Evolutionary conservation across 1,140 invertebrate species (phyloP), one percentile per base, ranked within the genome.

Genomic region (Aphelenchoides avenae): DNA sequence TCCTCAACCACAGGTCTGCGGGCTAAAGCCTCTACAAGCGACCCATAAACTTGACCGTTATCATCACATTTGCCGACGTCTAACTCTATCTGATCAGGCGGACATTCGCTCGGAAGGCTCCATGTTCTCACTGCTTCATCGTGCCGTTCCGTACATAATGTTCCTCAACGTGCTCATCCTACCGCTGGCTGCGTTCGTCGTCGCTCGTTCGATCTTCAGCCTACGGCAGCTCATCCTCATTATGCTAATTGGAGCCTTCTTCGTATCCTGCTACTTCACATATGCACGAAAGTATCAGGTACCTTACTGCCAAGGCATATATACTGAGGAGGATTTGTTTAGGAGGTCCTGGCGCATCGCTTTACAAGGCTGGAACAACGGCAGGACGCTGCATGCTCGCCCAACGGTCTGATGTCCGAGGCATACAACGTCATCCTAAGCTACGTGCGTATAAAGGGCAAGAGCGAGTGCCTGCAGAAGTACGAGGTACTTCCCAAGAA

Each of bases 231-330:
- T 64, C 7, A 24, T 60, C 18, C 27, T 50, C 13, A 37, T 62
- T 29, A 9, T 62, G 11, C 51, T 62, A 15, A n/a, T 62, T 3
- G 29, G 24, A n/a, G 44, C 59, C 20, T 62, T 62, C 27, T 68
- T 43, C 24, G 26, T 50, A 13, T 64, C 61, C 5, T 64, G 44
- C 22, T 64, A 64, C 29, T 65, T 67, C 33, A 70, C 61, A 18
- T 65, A 68, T 41, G 39, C 47, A 22, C 34, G 63, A 20, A 65
- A 65, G 64, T 65, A 65, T 48, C 65, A 65, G 22, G 63, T 70
- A n/a, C 37, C 11, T n/a, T n/a, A 11, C 18, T 61, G 68, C 46
- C 2, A 44, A 40, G 26, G 13, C 46, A 11, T 31, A 7, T 41
- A 24, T 13, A 61, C 22, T 15, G 42, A 15, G 15, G n/a, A 27